Percentiles rank a stretch among this genome's conserved stretches.
phyloP scores from a whole-genome alignment of 1,140 invertebrate species.

The Araneus ventricosus region DNA sequence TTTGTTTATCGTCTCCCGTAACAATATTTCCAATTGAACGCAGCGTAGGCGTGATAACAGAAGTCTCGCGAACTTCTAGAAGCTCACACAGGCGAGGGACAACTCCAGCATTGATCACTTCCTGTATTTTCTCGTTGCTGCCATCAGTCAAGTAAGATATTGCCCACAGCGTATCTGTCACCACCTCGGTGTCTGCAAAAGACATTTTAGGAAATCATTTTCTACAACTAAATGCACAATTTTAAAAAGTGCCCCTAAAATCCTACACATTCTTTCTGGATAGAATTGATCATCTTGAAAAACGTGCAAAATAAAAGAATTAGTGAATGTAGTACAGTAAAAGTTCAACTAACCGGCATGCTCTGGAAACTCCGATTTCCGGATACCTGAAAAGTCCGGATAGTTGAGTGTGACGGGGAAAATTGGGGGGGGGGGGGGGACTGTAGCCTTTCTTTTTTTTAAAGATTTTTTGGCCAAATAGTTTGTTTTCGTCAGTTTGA shows the following conservation, averaged over 20 bases:
- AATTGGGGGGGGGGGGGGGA: too few species aligned
- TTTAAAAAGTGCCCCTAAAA: neutral
- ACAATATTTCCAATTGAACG: conserved; percentile 99
- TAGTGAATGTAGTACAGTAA: too few species aligned
- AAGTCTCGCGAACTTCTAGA: conserved; percentile 88
- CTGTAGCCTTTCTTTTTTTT: too few species aligned
- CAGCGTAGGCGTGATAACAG: conserved; percentile 95
- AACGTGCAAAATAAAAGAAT: too few species aligned
- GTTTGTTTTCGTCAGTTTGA: too few species aligned
- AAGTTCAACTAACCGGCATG: too few species aligned
- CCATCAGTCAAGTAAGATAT: conserved; percentile 99
- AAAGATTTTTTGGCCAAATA: too few species aligned
- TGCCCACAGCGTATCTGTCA: conserved; percentile 99
- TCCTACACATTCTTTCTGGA: neutral
- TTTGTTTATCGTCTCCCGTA: conserved; percentile 99
- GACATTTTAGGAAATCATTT: neutral
- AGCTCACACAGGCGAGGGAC: conserved; percentile 96
- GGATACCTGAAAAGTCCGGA: too few species aligned
- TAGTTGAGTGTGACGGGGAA: too few species aligned
- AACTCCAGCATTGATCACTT: conserved; percentile 96
- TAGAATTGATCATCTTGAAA: neutral
- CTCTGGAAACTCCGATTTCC: too few species aligned
- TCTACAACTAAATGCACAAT: neutral
- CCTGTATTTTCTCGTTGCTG: conserved; percentile 98
- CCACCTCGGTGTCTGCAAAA: conserved; percentile 87